Evolutionary conservation across 1,140 invertebrate genomes (phyloP), one percentile per base, ranked within the genome.

Genomic region (Homalodisca vitripennis): DNA sequence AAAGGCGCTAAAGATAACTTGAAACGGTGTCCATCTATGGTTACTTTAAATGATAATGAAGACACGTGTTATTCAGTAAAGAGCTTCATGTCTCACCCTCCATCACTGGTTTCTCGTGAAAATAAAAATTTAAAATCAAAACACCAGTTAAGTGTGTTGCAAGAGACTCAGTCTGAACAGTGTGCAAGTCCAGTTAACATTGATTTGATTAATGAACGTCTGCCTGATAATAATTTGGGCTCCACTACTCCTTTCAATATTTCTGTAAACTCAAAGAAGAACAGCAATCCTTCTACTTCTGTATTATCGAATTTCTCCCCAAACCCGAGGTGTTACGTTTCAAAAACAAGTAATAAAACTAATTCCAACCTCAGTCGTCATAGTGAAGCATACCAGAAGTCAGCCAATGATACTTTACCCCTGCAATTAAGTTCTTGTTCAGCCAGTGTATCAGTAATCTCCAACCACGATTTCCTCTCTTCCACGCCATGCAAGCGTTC

Each of bases 401-500:
- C 55, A 60, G 55, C 26, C 2, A 60, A 60, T 30, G 10, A 27
- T 2, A 60, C 24, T 30, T 60, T 60, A 2, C 26, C 10, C 26
- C 14, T 10, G 26, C 55, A 60, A n/a, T 10, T 26, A 6, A 22
- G 14, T 27, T 6, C 6, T 3, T 53, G 48, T 22, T 53, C 48
- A 17, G 48, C 48, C 12, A 53, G 20, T 22, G 6, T 53, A 6
- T 53, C 48, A 53, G 22, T 22, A 12, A 24, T 22, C 14, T 30
- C 55, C 10, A 2, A n/a, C 12, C 32, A 47, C 14, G 63, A 66
- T 26, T 27, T 66, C 14, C 34, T 27, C 1, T 66, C 63, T 22
- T 66, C 63, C 10, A 66, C 63, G 10, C 63, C 63, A 24, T 66
- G 63, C 26, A 66, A 66, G 26, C 32, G 20, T 24, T n/a, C 17